Base-by-base conservation (phyloP, 2,888 invertebrate genomes). In the Lepeophtheirus nordmannii region DNA sequence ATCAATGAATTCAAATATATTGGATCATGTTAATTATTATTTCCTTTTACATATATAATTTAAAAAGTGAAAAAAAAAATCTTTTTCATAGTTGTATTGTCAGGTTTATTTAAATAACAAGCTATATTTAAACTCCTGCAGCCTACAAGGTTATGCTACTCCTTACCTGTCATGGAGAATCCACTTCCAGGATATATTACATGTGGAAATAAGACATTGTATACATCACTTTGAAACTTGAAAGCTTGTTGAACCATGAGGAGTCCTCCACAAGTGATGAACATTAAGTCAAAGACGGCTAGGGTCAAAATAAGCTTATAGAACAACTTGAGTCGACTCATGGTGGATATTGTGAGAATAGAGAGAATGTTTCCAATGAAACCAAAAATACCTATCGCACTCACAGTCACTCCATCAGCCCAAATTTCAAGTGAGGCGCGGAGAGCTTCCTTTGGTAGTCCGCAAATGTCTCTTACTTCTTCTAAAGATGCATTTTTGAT, bases 141-240 rank as follows among this genome's bases (percentile, higher is more conserved):
- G n/a, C n/a, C n/a, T n/a, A 30, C 2, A 30, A 30, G 7, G 2
- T 2, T 30, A 30, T 5, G 30, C 30, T 30, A 30, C 30, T 30
- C 30, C 37, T 20, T 14, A 59, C 60, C 60, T 20, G 60, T 59
- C 60, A 59, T 59, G 10, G 60, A 59, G 11, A 59, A 30, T 23
- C 60, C 60, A 10, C 30, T 38, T 38, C 23, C 37, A 11, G 60
- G 60, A 59, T 59, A 59, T 30, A 59, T 59, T 17, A 59, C 10
- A 17, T 30, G 23, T 10, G 60, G 60, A 59, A 59, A 59, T 12
- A 59, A 11, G 30, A 23, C 12, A n/a, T 59, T 59, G 7, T 23
- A 59, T 5, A 17, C 10, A 22, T 23, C 17, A 10, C 17, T 30
- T 59, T 59, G 30, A 59, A 59, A 59, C 37, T 20, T 5, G 22